These are phyloP conservation scores for Cloeon dipterum DNA, from an alignment of 2,888 invertebrate genomes.

Conservation along the genomic window DNA sequence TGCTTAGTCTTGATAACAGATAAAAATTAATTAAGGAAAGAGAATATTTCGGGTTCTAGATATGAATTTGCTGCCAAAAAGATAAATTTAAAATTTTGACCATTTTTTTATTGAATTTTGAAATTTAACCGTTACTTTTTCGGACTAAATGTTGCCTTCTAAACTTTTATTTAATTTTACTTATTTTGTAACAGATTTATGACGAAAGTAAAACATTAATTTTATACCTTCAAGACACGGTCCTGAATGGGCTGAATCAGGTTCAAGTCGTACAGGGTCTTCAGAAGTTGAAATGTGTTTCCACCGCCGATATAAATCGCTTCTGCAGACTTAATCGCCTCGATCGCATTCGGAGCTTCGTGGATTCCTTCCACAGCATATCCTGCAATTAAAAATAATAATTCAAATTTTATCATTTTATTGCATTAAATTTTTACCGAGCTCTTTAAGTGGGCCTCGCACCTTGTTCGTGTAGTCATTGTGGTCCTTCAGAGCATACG, in stretches of 20 bases:
- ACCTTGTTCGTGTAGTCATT: conserved; percentile 39
- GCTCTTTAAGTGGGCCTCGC: conserved; percentile 29
- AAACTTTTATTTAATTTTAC: too few species aligned
- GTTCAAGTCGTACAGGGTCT: conserved; percentile 40
- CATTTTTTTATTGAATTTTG: too few species aligned
- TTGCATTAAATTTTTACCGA: conserved; percentile 23
- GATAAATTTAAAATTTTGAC: too few species aligned
- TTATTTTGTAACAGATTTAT: too few species aligned
- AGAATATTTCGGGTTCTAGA: too few species aligned
- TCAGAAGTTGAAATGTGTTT: conserved; percentile 53
- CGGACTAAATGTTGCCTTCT: too few species aligned
- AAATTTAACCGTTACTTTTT: too few species aligned
- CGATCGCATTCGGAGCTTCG: conserved; percentile 23
- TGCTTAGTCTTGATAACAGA: too few species aligned
- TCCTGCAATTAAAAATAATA: conserved; percentile 14
- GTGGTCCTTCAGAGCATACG: conserved; percentile 44
- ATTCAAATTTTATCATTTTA: neutral
- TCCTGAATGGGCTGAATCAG: conserved; percentile 36
- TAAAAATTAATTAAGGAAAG: too few species aligned
- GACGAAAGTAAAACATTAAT: too few species aligned
- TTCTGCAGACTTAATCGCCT: conserved; percentile 33
- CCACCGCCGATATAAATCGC: conserved; percentile 62
- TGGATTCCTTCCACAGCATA: conserved; percentile 42
- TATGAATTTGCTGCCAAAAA: too few species aligned
- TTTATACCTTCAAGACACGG: conserved; percentile 29